phyloP scores from a whole-genome alignment of 2,797 vertebrate species.

The Lepilemur septentrionalis region DNA sequence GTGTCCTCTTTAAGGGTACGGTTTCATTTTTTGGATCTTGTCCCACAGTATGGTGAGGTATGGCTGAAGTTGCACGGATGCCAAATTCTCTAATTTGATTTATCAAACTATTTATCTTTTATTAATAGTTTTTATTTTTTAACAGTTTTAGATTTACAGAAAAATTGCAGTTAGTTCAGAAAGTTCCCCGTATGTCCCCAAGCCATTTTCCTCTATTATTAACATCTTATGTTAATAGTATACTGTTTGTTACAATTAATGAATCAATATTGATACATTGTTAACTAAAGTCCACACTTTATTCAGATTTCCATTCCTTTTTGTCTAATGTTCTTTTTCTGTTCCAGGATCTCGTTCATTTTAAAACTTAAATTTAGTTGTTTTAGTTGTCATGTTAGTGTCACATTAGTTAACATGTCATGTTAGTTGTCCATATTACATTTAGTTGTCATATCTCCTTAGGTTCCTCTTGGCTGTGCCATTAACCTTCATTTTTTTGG shows the following conservation, averaged over 20 bases:
- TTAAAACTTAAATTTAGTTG: conserved; percentile 1
- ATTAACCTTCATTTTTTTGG: background rate
- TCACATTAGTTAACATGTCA: background rate
- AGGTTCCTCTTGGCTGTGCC: background rate
- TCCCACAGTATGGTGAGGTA: background rate
- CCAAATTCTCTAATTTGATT: background rate
- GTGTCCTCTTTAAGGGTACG: background rate
- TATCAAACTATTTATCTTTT: background rate
- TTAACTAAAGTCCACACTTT: background rate
- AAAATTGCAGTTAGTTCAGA: background rate
- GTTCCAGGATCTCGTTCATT: background rate
- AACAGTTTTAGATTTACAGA: conserved; percentile 38
- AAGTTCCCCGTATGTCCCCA: background rate
- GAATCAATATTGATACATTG: background rate
- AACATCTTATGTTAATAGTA: background rate
- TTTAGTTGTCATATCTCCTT: background rate
- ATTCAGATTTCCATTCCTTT: conserved; percentile 15
- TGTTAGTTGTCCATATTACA: background rate
- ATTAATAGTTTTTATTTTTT: conserved; percentile 3
- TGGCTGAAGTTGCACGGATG: background rate
- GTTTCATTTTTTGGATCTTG: background rate
- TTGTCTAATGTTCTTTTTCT: background rate
- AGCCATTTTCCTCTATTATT: background rate
- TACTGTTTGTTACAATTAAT: conserved; percentile 2
- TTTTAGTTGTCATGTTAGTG: background rate